Conservation (phyloP, 2,888 invertebrate species). For the Sturmia bella region DNA sequence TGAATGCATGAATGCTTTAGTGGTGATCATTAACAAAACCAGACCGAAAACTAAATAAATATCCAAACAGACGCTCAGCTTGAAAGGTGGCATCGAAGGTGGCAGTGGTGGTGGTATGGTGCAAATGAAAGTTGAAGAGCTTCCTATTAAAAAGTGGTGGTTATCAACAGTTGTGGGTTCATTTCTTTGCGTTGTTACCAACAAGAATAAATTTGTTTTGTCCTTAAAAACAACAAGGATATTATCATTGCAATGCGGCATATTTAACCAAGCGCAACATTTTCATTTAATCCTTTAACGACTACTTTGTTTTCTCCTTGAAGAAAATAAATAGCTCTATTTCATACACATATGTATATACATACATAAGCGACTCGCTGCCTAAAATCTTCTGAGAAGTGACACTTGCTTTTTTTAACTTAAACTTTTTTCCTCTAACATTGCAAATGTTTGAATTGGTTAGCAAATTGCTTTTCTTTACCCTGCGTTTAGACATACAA, state of each 20-base stretch:
- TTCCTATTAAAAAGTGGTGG: conserved; percentile 20
- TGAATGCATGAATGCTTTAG: conserved; percentile 64
- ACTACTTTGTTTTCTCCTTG: no score
- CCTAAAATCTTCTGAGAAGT: no score
- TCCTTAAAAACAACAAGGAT: conserved; percentile 59
- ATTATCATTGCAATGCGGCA: conserved; percentile 39
- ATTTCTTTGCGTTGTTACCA: conserved; percentile 8
- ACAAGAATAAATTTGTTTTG: conserved; percentile 46
- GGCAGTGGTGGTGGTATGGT: conserved; percentile 39
- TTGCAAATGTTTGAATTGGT: no score
- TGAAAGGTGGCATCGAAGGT: conserved; percentile 59
- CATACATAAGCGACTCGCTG: no score
- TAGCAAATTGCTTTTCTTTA: no score
- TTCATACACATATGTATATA: no score
- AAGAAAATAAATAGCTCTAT: no score
- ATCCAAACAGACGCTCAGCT: conserved; percentile 29
- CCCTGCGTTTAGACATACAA: no score
- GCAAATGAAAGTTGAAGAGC: conserved; percentile 34
- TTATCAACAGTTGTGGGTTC: conserved; percentile 14
- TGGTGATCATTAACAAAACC: conserved; percentile 65
- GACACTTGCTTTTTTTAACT: no score
- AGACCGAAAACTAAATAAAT: conserved; percentile 36
- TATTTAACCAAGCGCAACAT: conserved; percentile 66
- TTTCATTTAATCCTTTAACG: conserved; percentile 36
- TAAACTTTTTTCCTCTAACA: no score